Evolutionary conservation across 2,888 invertebrate species (phyloP).

Genomic region (Trachelus troglodyta): DNA sequence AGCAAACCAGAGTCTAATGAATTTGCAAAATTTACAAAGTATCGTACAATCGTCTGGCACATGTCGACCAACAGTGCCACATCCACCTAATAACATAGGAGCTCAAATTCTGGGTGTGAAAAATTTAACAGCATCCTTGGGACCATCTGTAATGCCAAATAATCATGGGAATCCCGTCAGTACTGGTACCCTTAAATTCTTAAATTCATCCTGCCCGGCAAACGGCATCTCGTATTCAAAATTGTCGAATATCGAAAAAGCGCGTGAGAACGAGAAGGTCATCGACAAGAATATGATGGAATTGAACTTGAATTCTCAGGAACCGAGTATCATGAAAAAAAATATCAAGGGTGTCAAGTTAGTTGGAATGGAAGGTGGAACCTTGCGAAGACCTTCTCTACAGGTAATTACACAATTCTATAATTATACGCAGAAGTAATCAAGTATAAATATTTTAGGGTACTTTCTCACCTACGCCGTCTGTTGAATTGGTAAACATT

Average conservation of each 20-base stretch:
- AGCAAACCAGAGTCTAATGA: constrained; percentile 53
- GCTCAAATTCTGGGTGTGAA: constrained; percentile 60
- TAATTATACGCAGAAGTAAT: background rate
- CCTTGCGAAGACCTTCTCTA: constrained; percentile 57
- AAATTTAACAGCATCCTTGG: constrained; percentile 45
- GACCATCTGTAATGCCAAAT: constrained; percentile 29
- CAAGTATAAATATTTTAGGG: constrained; percentile 43
- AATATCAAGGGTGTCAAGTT: constrained; percentile 62
- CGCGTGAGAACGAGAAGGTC: constrained; percentile 23
- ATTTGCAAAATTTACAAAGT: constrained; percentile 49
- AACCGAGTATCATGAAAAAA: constrained; percentile 47
- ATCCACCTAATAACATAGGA: constrained; percentile 33
- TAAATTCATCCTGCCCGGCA: constrained; percentile 16
- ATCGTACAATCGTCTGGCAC: constrained; percentile 37
- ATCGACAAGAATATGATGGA: constrained; percentile 56
- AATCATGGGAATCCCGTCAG: constrained; percentile 19
- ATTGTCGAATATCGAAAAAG: constrained; percentile 25
- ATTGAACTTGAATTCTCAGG: constrained; percentile 51
- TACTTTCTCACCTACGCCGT: constrained; percentile 64
- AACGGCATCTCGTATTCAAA: constrained; percentile 16
- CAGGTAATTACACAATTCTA: constrained; percentile 42
- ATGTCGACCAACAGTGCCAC: constrained; percentile 14
- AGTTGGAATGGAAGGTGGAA: constrained; percentile 61
- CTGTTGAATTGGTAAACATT: constrained; percentile 62
- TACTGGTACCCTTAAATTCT: constrained; percentile 19